phyloP scores from a whole-genome alignment of 2,797 vertebrate species.

The Eutrigla gurnardus region DNA sequence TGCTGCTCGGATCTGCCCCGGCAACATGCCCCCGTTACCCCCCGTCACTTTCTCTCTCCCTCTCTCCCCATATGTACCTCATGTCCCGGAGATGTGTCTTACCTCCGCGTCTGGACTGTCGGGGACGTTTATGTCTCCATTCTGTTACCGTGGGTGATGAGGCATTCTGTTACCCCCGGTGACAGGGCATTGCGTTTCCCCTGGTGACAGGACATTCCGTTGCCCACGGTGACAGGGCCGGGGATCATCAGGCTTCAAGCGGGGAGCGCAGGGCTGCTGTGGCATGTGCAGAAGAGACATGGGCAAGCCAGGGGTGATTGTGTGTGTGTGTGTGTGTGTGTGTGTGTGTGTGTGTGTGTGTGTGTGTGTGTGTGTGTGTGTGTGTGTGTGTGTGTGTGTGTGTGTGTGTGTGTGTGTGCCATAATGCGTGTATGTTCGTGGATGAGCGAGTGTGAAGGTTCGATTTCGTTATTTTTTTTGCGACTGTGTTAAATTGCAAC shows the following conservation, averaged over 20 bases:
- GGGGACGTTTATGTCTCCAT: constrained; percentile 64
- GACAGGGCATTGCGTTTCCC: constrained; percentile 52
- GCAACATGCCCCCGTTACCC: constrained; percentile 46
- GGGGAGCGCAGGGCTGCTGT: constrained; percentile 42
- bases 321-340: constrained; percentile 41
- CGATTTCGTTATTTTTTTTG: constrained; percentile 8
- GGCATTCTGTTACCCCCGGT: constrained; percentile 41
- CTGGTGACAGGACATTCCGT: constrained; percentile 58
- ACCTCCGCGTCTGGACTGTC: constrained; percentile 69
- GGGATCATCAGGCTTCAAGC: constrained; percentile 60
- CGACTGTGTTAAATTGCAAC: constrained; percentile 1
- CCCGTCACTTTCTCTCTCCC: constrained; percentile 6
- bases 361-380: constrained; percentile 47
- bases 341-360: constrained; percentile 21
- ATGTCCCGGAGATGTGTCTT: constrained; percentile 65
- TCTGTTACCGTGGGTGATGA: constrained; percentile 62
- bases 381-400: constrained; percentile 27
- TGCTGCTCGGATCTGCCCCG: constrained; percentile 59
- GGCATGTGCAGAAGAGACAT: constrained; percentile 51
- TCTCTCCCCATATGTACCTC: constrained; percentile 58
- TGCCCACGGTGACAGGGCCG: constrained; percentile 62
- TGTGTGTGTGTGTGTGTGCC: constrained; percentile 33
- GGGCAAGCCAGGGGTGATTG: constrained; percentile 50
- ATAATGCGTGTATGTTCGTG: constrained; percentile 25
- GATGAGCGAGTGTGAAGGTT: background rate